phyloP scores from a whole-genome alignment of 2,888 invertebrate genomes.

The Stenurella melanura region DNA sequence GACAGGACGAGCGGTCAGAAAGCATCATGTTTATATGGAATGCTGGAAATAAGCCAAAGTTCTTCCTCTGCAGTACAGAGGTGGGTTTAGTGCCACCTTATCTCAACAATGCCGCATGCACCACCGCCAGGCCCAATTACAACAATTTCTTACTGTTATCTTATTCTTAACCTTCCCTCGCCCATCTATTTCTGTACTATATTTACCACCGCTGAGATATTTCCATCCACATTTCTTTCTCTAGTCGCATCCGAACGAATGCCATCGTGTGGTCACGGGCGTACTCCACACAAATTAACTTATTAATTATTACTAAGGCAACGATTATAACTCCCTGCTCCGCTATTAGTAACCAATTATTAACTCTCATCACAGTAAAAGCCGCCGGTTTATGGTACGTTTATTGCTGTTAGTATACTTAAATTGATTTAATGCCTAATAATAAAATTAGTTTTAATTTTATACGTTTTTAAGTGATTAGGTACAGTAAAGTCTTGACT shows the following conservation, averaged over 20 bases:
- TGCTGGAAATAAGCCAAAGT: slow-evolving; percentile 52
- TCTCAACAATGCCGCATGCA: slow-evolving; percentile 56
- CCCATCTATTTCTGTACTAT: slow-evolving; percentile 50
- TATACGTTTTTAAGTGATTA: slow-evolving; percentile 5
- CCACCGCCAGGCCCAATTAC: slow-evolving; percentile 48
- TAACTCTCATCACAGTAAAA: slow-evolving; percentile 13
- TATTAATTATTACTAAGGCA: slow-evolving; percentile 4
- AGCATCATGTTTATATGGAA: slow-evolving; percentile 39
- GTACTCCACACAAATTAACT: slow-evolving; percentile 9
- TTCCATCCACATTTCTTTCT: slow-evolving; percentile 31
- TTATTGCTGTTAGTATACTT: slow-evolving; percentile 9
- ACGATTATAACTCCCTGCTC: slow-evolving; percentile 14
- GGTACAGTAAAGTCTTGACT: background rate
- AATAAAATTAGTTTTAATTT: slow-evolving; percentile 10
- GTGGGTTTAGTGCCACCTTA: slow-evolving; percentile 38
- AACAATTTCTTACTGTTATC: slow-evolving; percentile 43
- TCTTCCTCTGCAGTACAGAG: slow-evolving; percentile 48
- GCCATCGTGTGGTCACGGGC: slow-evolving; percentile 38
- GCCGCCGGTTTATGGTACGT: slow-evolving; percentile 1
- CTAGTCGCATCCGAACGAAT: slow-evolving; percentile 12
- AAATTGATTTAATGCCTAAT: slow-evolving; percentile 7
- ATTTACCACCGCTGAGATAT: slow-evolving; percentile 17
- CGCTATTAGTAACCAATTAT: slow-evolving; percentile 26
- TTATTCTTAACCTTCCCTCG: slow-evolving; percentile 54
- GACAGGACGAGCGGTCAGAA: slow-evolving; percentile 24